Base-by-base conservation (phyloP, 2,113 vertebrate species). In the Carassius carassius region DNA sequence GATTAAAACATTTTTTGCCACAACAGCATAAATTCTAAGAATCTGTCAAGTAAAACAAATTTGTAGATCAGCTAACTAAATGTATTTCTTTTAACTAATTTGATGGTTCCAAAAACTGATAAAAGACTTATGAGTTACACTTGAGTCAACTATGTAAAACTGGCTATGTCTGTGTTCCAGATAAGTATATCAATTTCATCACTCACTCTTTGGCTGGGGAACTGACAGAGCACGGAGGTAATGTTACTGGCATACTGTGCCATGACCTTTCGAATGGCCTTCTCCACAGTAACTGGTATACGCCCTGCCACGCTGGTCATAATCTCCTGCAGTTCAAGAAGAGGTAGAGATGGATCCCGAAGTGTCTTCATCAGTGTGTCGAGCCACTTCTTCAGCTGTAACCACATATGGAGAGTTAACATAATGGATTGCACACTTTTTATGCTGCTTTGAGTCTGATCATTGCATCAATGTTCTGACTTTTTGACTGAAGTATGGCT, bases 191-290 rank as follows among this genome's bases (percentile, higher is more conserved):
- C 25, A 3, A 69, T 80, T 56, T 54, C n/a, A 35, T 54, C 5
- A 1, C 91, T 93, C 84, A 98, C 98, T 96, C 95, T 97, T 92
- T 99, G 98, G 93, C 98, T 99, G 85, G 98, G 98, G 89, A 99
- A 99, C 93, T 98, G 96, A 94, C 96, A 99, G 84, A 99, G 96
- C 85, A 99, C 96, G 0, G 98, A 99, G 49, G 98, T 99, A 94
- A 99, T 97, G 93, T 99, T 99, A 92, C 97, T 98, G 80, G 98
- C 98, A 0, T 99, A 99, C 91, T 99, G 98, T 0, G 96, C 97
- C 96, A 99, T 99, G 89, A 99, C 94, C 89, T 97, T 97, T 54
- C 97, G 95, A 86, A 99, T 96, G 0, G 96, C 89, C 41, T 96
- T 98, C 92, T 99, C 98, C 90, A 99, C 98, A 0, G 93, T 85